phyloP scores from a whole-genome alignment of 2,113 vertebrate genomes.

The Butorides virescens region DNA sequence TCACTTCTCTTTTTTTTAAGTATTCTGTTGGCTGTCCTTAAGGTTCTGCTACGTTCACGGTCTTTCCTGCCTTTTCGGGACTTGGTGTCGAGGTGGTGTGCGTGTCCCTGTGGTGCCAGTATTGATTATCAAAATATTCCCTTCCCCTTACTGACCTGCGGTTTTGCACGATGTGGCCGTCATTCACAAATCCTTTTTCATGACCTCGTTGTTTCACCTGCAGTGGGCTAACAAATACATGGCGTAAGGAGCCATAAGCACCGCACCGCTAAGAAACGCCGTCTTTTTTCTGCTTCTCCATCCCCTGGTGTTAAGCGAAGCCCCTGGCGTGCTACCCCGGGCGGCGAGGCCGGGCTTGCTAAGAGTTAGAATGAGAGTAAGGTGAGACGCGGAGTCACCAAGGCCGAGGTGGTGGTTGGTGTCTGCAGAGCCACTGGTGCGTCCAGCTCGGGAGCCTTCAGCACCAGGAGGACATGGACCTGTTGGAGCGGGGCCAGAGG shows the following conservation, averaged over 20 bases:
- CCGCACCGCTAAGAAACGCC: no score
- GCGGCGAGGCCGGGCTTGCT: accelerated
- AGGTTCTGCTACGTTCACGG: not conserved
- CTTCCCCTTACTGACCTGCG: not conserved
- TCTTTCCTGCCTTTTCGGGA: not conserved
- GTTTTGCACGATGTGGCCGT: not conserved
- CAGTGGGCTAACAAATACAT: no score
- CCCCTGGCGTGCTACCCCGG: accelerated
- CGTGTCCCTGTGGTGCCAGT: not conserved
- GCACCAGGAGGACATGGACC: no score
- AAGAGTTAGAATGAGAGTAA: not conserved
- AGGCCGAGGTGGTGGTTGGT: not conserved
- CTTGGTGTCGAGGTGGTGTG: not conserved
- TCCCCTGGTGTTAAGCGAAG: not conserved
- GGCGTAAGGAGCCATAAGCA: not conserved
- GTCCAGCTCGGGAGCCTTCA: no score
- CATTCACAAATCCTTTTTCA: not conserved
- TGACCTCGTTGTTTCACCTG: not conserved
- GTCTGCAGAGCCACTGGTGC: not conserved
- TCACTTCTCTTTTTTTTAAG: not conserved
- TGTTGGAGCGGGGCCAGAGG: no score
- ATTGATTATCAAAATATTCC: not conserved
- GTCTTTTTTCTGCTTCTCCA: not conserved
- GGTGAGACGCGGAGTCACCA: not conserved
- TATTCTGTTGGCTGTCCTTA: not conserved